Evolutionary conservation across 2,888 invertebrate genomes (phyloP), one percentile per base, ranked within the genome.

Genomic region (Neoaliturus tenellus): DNA sequence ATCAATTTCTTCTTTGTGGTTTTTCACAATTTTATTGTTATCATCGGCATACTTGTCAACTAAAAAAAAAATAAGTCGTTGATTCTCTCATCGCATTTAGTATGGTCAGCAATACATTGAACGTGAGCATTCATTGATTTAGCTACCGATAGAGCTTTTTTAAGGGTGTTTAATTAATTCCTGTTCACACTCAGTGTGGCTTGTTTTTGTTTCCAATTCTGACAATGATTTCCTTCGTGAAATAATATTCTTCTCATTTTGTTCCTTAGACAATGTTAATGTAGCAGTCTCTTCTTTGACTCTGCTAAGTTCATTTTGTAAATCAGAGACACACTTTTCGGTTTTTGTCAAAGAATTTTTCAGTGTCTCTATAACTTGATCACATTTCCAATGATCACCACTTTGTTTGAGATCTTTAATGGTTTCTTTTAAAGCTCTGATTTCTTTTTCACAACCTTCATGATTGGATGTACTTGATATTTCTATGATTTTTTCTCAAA

Each of bases 391-490:
- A 75, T 75, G 75, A 4, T 75, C 31, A 28, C 17, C 35, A 31
- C 28, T 25, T 23, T 41, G 28, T 48, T 48, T 75, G 12, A 75
- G n/a, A 28, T 75, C 75, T 23, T 41, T 28, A 14, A 75, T 75
- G 5, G 75, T 75, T 28, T 41, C 35, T 28, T 75, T 75, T 8
- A 75, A 48, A 75, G 75, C 17, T 28, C 41, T 28, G 31, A 75
- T 75, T 75, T 75, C 75, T 48, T 75, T 75, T 48, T 75, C 75
- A 75, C 75, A 75, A 1, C 75, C 75, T 10, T 75, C 75, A 35
- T 75, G 75, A 28, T 75, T 75, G 28, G 75, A 48, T 25, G 23
- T 12, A 28, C 10, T 75, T 20, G 25, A 28, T 10, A 48, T 48
- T 75, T 75, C 75, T 2, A 25, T 28, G 28, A 44, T 28, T 75